Evolutionary conservation across 2,797 vertebrate genomes (phyloP).

Genomic region (Tokudaia muenninki): DNA sequence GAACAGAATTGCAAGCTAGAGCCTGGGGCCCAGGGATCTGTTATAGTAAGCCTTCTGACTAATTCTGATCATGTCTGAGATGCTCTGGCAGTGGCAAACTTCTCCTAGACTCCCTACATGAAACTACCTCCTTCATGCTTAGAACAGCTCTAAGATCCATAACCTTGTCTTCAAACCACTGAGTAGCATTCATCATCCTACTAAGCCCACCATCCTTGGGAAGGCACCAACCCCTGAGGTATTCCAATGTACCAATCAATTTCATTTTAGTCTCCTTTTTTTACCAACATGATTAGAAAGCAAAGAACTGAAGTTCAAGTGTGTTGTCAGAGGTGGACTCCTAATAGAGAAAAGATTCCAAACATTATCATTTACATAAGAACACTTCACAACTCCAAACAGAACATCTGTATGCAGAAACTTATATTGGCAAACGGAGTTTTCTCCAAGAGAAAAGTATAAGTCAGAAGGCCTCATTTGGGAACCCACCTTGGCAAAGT

Average conservation of each 20-base stretch:
- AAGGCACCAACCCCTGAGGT: neutral
- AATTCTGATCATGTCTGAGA: neutral
- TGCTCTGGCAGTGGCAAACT: neutral
- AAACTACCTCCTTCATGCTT: slow-evolving; percentile 35
- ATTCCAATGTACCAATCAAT: neutral
- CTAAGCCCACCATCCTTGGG: neutral
- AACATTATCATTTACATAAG: neutral
- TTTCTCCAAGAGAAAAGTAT: neutral
- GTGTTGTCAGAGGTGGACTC: neutral
- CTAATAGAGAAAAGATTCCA: neutral
- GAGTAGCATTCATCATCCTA: neutral
- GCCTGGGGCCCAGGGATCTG: neutral
- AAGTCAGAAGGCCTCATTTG: slow-evolving; percentile 30
- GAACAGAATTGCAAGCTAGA: neutral
- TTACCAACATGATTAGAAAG: neutral
- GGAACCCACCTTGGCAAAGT: neutral
- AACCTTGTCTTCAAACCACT: neutral
- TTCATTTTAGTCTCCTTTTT: slow-evolving; percentile 28
- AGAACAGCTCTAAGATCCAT: neutral
- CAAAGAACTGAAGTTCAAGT: neutral
- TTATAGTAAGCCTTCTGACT: neutral
- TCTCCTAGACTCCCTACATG: rapidly evolving
- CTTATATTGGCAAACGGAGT: slow-evolving; percentile 27
- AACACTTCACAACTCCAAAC: neutral
- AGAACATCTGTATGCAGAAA: neutral